Conservation (phyloP, 2,888 invertebrate species). For the Liopterus haemorrhoidalis region DNA sequence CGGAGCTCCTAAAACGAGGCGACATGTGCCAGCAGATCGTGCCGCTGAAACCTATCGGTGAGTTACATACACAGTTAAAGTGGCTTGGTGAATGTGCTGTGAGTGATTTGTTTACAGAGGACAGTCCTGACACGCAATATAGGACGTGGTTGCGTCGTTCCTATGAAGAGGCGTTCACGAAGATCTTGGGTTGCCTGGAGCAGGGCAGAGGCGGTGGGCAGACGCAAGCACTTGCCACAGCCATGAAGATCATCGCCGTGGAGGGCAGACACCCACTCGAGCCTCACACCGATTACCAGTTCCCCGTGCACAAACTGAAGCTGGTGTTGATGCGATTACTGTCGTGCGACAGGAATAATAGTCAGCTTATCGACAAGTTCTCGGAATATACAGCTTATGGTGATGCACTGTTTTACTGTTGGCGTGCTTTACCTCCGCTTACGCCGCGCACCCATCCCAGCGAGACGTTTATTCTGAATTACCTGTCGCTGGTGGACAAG, state of each 20-base stretch:
- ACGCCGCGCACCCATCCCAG: constrained; percentile 53
- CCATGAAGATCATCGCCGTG: constrained; percentile 65
- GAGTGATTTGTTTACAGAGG: constrained; percentile 37
- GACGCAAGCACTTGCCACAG: constrained; percentile 58
- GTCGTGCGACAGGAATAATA: constrained; percentile 56
- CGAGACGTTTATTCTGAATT: constrained; percentile 43
- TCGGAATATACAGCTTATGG: constrained; percentile 68
- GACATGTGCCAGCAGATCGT: constrained; percentile 58
- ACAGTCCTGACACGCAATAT: constrained; percentile 58
- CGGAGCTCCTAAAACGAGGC: constrained; percentile 59
- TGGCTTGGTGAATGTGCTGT: constrained; percentile 17
- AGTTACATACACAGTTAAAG: constrained; percentile 7
- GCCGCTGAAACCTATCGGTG: constrained; percentile 54
- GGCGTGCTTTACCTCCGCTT: constrained; percentile 55
- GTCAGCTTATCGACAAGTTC: constrained; percentile 59
- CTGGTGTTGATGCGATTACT: constrained; percentile 60
- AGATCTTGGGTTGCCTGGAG: constrained; percentile 54
- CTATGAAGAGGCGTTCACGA: constrained; percentile 60
- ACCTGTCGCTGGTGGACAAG: constrained; percentile 41
- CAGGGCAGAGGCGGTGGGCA: constrained; percentile 40
- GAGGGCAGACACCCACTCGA: constrained; percentile 67
- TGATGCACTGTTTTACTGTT: constrained; percentile 69
- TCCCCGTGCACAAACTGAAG: constrained; percentile 64
- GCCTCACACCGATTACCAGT: constrained; percentile 50
- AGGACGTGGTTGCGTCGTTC: constrained; percentile 63